phyloP scores from a whole-genome alignment of 1,140 invertebrate genomes.

The Cotesia glomerata region DNA sequence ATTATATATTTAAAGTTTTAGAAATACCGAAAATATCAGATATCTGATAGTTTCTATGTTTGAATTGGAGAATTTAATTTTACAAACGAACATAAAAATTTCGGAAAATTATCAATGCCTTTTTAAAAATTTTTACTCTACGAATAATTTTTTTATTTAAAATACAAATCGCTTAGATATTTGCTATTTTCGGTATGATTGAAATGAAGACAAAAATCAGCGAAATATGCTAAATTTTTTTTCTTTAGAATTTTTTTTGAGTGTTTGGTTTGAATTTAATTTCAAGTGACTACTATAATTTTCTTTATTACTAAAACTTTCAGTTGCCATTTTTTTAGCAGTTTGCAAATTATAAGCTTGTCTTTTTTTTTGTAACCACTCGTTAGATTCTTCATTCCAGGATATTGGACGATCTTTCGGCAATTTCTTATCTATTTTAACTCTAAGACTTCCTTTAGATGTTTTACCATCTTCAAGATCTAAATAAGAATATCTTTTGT shows the following conservation, averaged over 20 bases:
- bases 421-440: background rate
- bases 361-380: slow-evolving; percentile 55
- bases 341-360: slow-evolving; percentile 49
- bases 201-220: slow-evolving; percentile 26
- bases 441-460: slow-evolving; percentile 9
- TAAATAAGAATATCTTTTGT: slow-evolving; percentile 42
- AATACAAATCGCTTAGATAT: too few relatives aligned
- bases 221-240: slow-evolving; percentile 56
- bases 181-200: too few relatives aligned
- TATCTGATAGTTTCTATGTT: too few relatives aligned
- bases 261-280: slow-evolving; percentile 34
- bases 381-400: slow-evolving; percentile 53
- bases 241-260: slow-evolving; percentile 43
- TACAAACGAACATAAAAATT: too few relatives aligned
- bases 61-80: too few relatives aligned
- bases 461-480: slow-evolving; percentile 40
- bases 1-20: background rate
- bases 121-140: too few relatives aligned
- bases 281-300: slow-evolving; percentile 33
- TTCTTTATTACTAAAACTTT: slow-evolving; percentile 47
- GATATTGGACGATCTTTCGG: slow-evolving; percentile 48
- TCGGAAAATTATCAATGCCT: too few relatives aligned
- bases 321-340: slow-evolving; percentile 34
- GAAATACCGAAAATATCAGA: too few relatives aligned
- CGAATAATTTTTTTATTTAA: too few relatives aligned